Base-by-base conservation (phyloP, 2,888 invertebrate species). In the Noctua fimbriata region DNA sequence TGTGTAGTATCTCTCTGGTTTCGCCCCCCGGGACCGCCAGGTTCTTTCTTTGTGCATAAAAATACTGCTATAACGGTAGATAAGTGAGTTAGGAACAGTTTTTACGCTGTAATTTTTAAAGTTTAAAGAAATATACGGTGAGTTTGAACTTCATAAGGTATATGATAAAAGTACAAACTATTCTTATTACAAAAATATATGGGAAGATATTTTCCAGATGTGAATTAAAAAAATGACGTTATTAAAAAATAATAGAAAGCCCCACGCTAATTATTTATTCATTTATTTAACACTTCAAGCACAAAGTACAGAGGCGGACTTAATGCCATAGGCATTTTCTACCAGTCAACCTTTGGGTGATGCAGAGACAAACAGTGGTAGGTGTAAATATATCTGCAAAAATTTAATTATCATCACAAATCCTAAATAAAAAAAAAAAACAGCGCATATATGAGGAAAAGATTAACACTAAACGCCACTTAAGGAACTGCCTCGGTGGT, bases 1-100 rank as follows among this genome's bases (percentile, higher is more conserved):
- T 82, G 69, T 75, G 55, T 58, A 65, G 36, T 81, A 71, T 67
- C 71, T 67, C 69, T 63, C 69, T 41, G 12, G 55, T 70, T 67
- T 36, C 7, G 10, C 12, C 87, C 76, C 44, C 44, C 16, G 76
- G 55, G 86, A 70, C 32, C 1, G 1, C 47, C 41, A 24, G 7
- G 55, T 67, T 76, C 60, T 63, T 47, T 72, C 63, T 73, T 69
- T 83, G 14, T 73, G 60, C 28, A 63, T 76, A 36, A 60, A 63
- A 69, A 66, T 75, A 47, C 58, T 21, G 36, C 16, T 75, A 10
- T 5, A 12, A 72, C n/a, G 1, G 47, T 55, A 10, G 21, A 63
- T 66, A 73, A 18, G 7, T 85, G 32, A 74, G 24, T 60, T 55
- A 73, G 21, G 21, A 24, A 66, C 28, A 55, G 36, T 44, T 81